Evolutionary conservation across 2,888 invertebrate species (phyloP), one percentile per base, ranked within the genome.

Genomic region (Drosophila macrospina): DNA sequence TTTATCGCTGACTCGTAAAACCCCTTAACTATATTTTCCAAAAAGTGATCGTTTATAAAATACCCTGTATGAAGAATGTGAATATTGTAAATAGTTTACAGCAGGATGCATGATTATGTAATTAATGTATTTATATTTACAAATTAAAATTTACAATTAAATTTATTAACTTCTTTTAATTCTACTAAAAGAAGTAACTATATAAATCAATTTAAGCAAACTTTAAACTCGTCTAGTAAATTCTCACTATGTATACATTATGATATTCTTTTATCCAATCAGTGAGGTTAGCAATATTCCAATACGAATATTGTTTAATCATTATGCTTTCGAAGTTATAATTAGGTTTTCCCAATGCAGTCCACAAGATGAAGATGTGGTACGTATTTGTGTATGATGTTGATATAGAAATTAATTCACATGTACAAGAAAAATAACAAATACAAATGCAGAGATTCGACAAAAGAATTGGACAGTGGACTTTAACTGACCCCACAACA

Each of bases 401-500:
- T 47, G 15, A n/a, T 30, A 30, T 30, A 11, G 11, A 3, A 30
- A 34, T 56, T 26, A 41, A 41, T 24, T 13, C 24, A 32, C 32
- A 41, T 16, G 10, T 28, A 39, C 20, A 48, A n/a, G 20, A 13
- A 28, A n/a, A 50, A 39, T 4, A 20, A 57, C 52, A 36, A 36
- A 45, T 15, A 59, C 39, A 20, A 6, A 52, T 16, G 26, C 32
- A 28, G n/a, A 32, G 28, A 37, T 52, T 50, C 11, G 34, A 50
- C 26, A 48, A 51, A n/a, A 30, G 30, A 48, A 16, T 42, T 54
- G 44, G 36, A 72, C 64, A 59, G 24, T 44, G 10, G 13, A 60
- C 52, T 69, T 28, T 32, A 51, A 16, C 30, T 37, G 44, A 39
- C 24, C 37, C 28, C 11, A 28, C 1, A 5, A 52, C 16, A n/a